These are phyloP conservation scores for Loriculus beryllinus DNA, from an alignment of 2,797 vertebrate genomes.

Conservation along the genomic window DNA sequence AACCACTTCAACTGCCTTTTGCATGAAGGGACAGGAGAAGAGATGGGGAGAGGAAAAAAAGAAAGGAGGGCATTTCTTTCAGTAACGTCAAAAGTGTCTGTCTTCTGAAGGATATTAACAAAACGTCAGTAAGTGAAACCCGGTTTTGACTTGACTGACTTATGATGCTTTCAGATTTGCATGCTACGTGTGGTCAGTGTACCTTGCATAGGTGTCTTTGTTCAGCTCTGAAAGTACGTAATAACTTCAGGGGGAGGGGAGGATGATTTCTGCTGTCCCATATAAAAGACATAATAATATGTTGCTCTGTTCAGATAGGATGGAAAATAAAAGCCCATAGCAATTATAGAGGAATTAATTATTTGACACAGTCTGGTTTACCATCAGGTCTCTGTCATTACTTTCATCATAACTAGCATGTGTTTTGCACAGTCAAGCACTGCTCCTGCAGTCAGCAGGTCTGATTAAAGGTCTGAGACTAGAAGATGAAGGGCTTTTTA, in stretches of 20 bases:
- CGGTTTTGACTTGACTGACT: not conserved
- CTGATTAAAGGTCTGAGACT: not conserved
- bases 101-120: not conserved
- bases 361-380: not conserved
- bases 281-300: not conserved
- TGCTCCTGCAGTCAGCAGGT: not conserved
- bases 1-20: not conserved
- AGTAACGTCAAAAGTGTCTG: not conserved
- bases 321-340: not conserved
- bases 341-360: not conserved
- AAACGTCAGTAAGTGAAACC: not conserved
- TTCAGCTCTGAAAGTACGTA: not conserved
- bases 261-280: not conserved
- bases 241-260: not conserved
- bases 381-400: not conserved
- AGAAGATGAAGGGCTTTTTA: not conserved
- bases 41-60: not conserved
- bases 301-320: not conserved
- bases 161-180: not conserved
- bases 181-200: not conserved
- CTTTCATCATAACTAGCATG: not conserved
- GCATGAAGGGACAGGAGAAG: not conserved
- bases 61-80: not conserved
- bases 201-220: not conserved
- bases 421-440: not conserved